Evolutionary conservation across 2,113 vertebrate species (phyloP), one percentile per base, ranked within the genome.

Genomic region (Nicator chloris): DNA sequence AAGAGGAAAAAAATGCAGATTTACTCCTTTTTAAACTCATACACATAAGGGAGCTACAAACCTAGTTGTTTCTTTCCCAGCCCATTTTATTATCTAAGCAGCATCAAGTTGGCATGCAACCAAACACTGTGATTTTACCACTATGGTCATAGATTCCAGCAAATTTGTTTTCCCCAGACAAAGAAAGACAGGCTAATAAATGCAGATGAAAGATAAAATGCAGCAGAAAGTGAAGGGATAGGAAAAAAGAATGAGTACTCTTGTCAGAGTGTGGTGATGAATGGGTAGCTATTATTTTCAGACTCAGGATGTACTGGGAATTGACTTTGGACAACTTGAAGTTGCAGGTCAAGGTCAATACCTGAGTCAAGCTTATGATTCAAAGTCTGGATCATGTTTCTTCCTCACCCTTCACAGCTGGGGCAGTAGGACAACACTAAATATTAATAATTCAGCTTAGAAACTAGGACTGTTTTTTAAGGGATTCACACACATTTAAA

Each of bases 171-270:
- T 95, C 76, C 70, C 65, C 31, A 90, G 76, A 93, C 76, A 96
- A 94, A 93, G 60, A 71, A 24, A 97, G 85, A 86, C 76, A 92
- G 56, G 60, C 68, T 96, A 94, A 93, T 92, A 96, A 96, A 96
- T 95, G 85, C 90, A 96, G 93, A 95, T 94, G 76, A 90, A 95
- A 96, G 79, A 93, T 94, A 92, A 96, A 96, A 94, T 72, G 60
- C 85, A 92, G 65, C 49, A 96, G 57, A 94, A 96, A 88, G 64
- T 81, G 81, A 95, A 95, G 31, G 73, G 31, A 73, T 49, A 81
- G 82, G 86, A 69, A 72, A 86, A 91, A 86, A 88, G 79, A 94
- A 93, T 63, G 79, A 80, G 12, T 47, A 27, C 30, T 81, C 85
- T 70, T 96, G 94, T 96, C 90, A 94, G 66, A 39, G 27, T 70